A percentile compares a stretch with the other conserved stretches of the same genome.
Conservation (phyloP, 2,113 vertebrate species). For the Stomatorhinus ivindoensis region DNA sequence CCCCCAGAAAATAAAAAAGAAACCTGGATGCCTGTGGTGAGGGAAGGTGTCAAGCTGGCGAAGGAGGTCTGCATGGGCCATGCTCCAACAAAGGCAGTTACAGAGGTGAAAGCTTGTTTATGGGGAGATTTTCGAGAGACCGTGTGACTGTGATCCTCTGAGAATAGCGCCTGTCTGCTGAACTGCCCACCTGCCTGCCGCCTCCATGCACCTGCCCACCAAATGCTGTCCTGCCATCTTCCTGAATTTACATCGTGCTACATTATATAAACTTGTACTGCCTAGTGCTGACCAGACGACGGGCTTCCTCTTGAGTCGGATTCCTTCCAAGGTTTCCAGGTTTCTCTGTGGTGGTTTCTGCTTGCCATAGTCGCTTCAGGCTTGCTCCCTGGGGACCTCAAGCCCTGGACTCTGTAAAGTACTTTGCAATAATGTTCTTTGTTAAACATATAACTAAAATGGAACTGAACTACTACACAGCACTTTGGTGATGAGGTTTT, state of each 20-base stretch:
- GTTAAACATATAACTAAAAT: not conserved
- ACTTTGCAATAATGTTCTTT: not conserved
- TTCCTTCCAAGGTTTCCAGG: not conserved
- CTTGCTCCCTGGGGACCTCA: not conserved
- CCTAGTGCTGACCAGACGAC: not conserved
- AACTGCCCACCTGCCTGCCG: not conserved
- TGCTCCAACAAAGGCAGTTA: not conserved
- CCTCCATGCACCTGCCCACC: not conserved
- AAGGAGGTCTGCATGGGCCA: not conserved
- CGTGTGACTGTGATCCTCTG: not conserved
- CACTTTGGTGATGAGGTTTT: not conserved
- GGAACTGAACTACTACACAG: not conserved
- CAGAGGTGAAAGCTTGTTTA: not conserved
- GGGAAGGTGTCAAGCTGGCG: not conserved
- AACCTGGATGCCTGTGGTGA: not conserved
- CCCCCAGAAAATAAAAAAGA: not conserved
- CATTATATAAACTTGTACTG: not conserved
- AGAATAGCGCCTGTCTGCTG: not conserved
- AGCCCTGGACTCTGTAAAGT: not conserved
- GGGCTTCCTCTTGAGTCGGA: not conserved
- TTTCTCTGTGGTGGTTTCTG: not conserved
- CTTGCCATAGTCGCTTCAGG: not conserved
- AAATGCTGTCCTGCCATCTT: not conserved
- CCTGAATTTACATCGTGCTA: not conserved
- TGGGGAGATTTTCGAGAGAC: not conserved